Conservation (phyloP, 92 coral and sea anemone genomes). For the Hydrozoanthus gracilis region DNA sequence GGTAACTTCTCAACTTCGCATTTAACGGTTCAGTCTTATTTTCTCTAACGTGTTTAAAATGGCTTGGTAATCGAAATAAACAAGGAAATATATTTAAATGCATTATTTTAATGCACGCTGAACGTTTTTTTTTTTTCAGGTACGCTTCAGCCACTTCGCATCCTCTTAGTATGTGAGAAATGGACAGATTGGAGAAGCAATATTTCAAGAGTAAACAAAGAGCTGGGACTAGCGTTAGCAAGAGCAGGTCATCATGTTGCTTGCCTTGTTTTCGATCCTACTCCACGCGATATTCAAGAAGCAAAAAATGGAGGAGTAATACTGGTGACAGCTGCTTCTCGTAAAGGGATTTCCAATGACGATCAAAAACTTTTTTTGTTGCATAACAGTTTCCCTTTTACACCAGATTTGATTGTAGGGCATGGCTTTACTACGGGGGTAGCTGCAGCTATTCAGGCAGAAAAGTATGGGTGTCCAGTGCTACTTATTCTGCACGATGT, state of each 20-base stretch:
- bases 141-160: background rate
- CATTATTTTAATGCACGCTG: too few species aligned
- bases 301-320: conserved; percentile 61
- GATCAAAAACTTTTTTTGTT: conserved; percentile 52
- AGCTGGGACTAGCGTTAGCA: conserved; percentile 66
- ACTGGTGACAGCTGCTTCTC: conserved; percentile 53
- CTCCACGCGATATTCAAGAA: conserved; percentile 55
- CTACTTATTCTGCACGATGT: conserved; percentile 66
- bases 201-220: conserved; percentile 56
- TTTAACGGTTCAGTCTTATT: too few species aligned
- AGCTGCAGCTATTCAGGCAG: conserved; percentile 62
- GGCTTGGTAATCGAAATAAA: too few species aligned
- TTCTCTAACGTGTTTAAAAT: too few species aligned
- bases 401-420: conserved; percentile 66
- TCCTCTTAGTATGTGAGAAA: conserved; percentile 57
- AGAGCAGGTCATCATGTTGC: conserved; percentile 58
- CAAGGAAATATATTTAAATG: too few species aligned
- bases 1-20: too few species aligned
- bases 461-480: conserved; percentile 45
- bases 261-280: conserved; percentile 62
- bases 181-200: conserved; percentile 71
- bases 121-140: too few species aligned
- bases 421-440: conserved; percentile 68
- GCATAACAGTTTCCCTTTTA: conserved; percentile 62
- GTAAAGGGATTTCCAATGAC: conserved; percentile 47